phyloP scores from a whole-genome alignment of 2,113 vertebrate genomes.

The Chitala chitala region DNA sequence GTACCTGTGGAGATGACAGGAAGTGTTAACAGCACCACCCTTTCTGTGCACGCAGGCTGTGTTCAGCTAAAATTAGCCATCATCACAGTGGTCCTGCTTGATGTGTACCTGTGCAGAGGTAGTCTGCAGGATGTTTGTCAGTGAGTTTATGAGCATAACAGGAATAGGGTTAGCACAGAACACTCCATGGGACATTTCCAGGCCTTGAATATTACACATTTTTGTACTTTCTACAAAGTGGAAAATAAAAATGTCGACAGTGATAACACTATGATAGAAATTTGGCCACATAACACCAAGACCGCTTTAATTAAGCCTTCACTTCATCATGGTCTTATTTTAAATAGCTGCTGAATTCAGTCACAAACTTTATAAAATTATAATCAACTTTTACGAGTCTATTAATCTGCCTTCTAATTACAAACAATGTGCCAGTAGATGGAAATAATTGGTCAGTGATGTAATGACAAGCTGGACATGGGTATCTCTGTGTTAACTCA shows the following conservation, averaged over 20 bases:
- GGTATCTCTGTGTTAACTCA: background rate
- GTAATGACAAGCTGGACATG: background rate
- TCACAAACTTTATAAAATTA: background rate
- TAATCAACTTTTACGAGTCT: background rate
- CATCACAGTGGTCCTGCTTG: too few species aligned
- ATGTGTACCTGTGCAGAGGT: too few species aligned
- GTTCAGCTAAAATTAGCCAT: too few species aligned
- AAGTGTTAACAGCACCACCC: too few species aligned
- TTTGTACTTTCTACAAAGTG: background rate
- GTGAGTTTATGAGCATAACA: background rate
- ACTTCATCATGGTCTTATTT: background rate
- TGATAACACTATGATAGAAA: background rate
- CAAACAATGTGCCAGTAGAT: background rate
- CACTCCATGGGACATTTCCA: background rate
- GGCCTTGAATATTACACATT: background rate
- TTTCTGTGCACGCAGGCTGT: background rate
- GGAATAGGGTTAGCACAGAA: background rate
- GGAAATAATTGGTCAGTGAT: background rate
- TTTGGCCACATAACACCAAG: background rate
- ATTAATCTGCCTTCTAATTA: too few species aligned
- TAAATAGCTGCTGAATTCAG: background rate
- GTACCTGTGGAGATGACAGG: background rate
- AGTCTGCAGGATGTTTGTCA: too few species aligned
- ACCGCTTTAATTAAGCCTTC: background rate
- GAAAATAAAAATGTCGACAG: background rate